Conservation (phyloP, 2,113 vertebrate species). For the mouse (Mus musculus) region DNA sequence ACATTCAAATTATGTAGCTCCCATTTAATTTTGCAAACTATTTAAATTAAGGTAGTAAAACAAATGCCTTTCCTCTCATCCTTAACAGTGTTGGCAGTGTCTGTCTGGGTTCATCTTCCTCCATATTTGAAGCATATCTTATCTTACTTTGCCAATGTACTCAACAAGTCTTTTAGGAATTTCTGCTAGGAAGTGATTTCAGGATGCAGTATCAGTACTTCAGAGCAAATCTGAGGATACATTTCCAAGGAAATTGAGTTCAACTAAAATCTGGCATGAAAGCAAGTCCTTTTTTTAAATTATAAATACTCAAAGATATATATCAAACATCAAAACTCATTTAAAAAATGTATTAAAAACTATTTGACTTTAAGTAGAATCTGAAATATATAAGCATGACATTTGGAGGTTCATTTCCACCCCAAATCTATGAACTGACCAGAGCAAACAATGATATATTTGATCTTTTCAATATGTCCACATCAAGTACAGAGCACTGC, state of each 20-base stretch:
- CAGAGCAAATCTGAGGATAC: slow-evolving; percentile 20
- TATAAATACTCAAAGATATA: slow-evolving; percentile 30
- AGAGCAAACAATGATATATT: background rate
- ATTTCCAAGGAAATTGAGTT: background rate
- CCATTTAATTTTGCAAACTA: background rate
- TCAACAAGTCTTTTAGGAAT: slow-evolving; percentile 10
- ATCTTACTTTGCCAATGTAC: background rate
- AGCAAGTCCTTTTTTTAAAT: slow-evolving; percentile 51
- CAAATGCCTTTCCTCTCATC: background rate
- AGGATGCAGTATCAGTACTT: background rate
- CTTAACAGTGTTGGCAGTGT: background rate
- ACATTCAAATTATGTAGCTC: background rate
- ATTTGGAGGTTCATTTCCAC: slow-evolving; percentile 27
- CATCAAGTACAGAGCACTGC: background rate
- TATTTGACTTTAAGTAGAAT: slow-evolving; percentile 45
- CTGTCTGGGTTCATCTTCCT: background rate
- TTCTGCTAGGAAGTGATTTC: slow-evolving; percentile 19
- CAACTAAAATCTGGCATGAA: slow-evolving; percentile 26
- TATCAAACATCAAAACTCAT: background rate
- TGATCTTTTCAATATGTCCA: background rate
- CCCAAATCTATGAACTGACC: background rate
- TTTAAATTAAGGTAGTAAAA: slow-evolving; percentile 10
- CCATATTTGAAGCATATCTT: background rate
- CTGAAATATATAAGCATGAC: background rate
- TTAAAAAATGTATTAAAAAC: slow-evolving; percentile 19